Evolutionary conservation across 37 sponge, comb jelly and placozoan species (phyloP), one percentile per base, ranked within the genome.

Genomic region (Cladorhizidae sp.): DNA sequence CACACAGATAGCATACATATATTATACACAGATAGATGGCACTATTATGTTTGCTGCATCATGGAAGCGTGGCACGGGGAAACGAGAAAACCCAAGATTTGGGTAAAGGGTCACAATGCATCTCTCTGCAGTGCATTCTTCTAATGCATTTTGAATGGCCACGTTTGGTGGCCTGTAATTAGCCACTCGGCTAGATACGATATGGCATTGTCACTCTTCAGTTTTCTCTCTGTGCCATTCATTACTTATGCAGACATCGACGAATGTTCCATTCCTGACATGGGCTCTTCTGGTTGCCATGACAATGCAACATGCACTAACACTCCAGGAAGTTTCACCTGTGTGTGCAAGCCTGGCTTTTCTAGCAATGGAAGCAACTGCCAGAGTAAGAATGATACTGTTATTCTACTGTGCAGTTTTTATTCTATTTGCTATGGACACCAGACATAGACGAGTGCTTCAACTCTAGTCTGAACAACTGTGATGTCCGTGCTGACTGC

Each of bases 271-370:
- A n/a, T 38, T 8, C 36, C 69, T 68, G 40, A 38, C 20, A 7
- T 68, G n/a, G n/a, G n/a, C n/a, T n/a, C n/a, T 11, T 40, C 38
- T 68, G 20, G 20, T 17, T 68, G 69, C 36, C 14, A 17, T 38
- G 2, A 6, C 36, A 68, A 76, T 57, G 57, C 41, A 2, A 31
- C 1, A 8, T 76, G 76, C 22, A 18, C 26, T 6, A 68, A 68
- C 36, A 68, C 69, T 17, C 5, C 36, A 20, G 69, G 69, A 36
- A 68, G 69, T 38, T 68, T 37, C 40, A 14, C 9, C 11, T 68
- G 69, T 37, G 39, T 80, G 31, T 85, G 86, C 37, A n/a, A 25
- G 1, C 18, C 38, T 78, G 86, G 86, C 25, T 85, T 61, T 64
- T 23, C 22, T 22, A 63, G 78, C 6, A 37, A 78, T 85, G 72